These are phyloP conservation scores for Calycopis cecrops DNA, from an alignment of 1,140 invertebrate genomes.

Conservation along the genomic window DNA sequence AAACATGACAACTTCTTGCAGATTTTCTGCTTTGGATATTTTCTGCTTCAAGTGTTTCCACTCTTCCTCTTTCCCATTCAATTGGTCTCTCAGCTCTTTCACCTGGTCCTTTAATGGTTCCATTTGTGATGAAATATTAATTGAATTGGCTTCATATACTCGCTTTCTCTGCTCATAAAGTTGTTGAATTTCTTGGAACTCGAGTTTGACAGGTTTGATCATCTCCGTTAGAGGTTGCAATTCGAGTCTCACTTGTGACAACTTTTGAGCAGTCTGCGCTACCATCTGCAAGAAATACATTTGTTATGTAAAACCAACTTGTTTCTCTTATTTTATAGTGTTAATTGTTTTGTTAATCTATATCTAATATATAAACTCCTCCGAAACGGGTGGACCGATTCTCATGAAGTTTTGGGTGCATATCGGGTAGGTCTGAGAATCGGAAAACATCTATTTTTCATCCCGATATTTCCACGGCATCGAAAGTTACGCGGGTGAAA, in stretches of 20 bases:
- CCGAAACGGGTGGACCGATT: too few species aligned
- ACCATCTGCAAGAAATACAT: conserved; percentile 47
- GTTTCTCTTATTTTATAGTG: too few species aligned
- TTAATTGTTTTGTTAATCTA: too few species aligned
- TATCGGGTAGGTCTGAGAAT: too few species aligned
- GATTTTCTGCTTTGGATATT: conserved; percentile 71
- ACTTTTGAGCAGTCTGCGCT: conserved; percentile 63
- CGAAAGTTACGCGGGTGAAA: too few species aligned
- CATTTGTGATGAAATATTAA: conserved; percentile 73
- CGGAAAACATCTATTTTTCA: too few species aligned
- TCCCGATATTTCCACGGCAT: too few species aligned
- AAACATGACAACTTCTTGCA: conserved; percentile 68
- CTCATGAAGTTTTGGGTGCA: too few species aligned
- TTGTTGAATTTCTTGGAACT: conserved; percentile 69
- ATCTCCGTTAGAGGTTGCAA: conserved; percentile 64
- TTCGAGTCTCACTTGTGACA: conserved; percentile 67
- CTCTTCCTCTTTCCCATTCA: conserved; percentile 69
- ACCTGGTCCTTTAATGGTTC: conserved; percentile 67
- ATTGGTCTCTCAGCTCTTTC: conserved; percentile 56
- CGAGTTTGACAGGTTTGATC: conserved; percentile 68
- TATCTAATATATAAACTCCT: too few species aligned
- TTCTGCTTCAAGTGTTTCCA: conserved; percentile 73
- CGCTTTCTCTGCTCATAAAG: conserved; percentile 73
- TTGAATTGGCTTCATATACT: conserved; percentile 68
- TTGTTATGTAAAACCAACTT: too few species aligned